Base-by-base conservation (phyloP, 2,888 invertebrate species). In the Netelia fuscicornis region DNA sequence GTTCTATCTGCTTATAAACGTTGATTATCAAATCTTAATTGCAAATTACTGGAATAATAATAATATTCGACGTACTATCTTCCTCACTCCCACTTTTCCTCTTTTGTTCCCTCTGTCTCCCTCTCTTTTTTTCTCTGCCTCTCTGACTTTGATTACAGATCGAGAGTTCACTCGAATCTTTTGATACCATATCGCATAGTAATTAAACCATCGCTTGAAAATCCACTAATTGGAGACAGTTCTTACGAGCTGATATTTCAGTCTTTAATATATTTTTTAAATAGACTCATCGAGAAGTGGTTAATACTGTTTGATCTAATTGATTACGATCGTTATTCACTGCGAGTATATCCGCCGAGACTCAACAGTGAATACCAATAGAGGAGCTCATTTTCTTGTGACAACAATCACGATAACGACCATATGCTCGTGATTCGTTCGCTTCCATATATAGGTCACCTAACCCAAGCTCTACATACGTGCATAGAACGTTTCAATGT, bases 21-120 rank as follows among this genome's bases (percentile, higher is more conserved):
- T n/a, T 17, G n/a, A 3, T 25, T 54, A 11, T 71, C 44, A 25
- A n/a, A 64, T 72, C 44, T 80, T 42, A 65, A 80, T 72, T 72
- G 44, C 44, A 65, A 72, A 80, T 72, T 54, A 44, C 37, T 65
- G 17, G 44, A 25, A 25, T 80, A 25, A 58, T 65, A 30, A 56
- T 11, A 67, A 67, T 44, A 60, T 67, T 64, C n/a, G 30, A 30
- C 30, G 30, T 30, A 30, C 30, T 17, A 17, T 17, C 30, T 30
- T 30, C 30, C 30, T 30, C 30, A 30, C 30, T 30, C 30, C 5
- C 0, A 30, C 2, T 30, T 5, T 30, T 30, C 30, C 5, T 5
- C 5, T 30, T 30, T 2, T 25, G 25, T 25, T 5, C 30, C 5
- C 30, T 30, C 30, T 30, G 5, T 30, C 30, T 30, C 30, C 3